These are phyloP conservation scores for Keiferia lycopersicella DNA, from an alignment of 2,888 invertebrate genomes.

Conservation along the genomic window DNA sequence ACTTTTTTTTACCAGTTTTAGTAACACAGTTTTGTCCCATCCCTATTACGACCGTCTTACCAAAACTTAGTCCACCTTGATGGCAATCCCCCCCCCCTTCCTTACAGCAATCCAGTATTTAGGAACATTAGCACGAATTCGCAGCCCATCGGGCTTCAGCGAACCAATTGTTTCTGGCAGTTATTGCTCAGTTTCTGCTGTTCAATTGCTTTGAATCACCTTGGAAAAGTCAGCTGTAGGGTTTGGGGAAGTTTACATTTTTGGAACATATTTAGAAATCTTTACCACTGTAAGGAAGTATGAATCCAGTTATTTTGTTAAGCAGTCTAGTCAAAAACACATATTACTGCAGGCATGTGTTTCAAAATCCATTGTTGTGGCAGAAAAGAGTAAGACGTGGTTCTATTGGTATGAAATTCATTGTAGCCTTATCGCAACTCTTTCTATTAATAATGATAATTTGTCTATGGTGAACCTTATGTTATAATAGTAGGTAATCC, in stretches of 20 bases:
- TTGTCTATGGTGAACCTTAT: no score
- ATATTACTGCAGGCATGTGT: no score
- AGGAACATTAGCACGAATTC: conserved; percentile 46
- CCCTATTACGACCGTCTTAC: conserved; percentile 49
- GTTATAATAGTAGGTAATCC: no score
- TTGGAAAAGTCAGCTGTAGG: not conserved
- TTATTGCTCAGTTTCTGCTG: conserved; percentile 1
- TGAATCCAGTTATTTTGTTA: no score
- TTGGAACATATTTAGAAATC: no score
- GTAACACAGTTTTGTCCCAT: conserved; percentile 30
- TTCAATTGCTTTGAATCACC: conserved; percentile 7
- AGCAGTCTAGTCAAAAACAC: no score
- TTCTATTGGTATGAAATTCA: no score
- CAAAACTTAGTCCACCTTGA: conserved; percentile 68
- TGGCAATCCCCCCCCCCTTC: conserved; percentile 49
- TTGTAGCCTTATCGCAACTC: no score
- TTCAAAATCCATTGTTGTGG: no score
- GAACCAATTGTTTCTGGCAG: conserved; percentile 23
- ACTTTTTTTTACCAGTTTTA: not conserved
- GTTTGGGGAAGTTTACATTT: not conserved
- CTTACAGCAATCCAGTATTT: conserved; percentile 43
- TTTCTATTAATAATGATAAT: no score
- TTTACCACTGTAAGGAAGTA: not conserved
- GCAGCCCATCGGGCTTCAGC: conserved; percentile 10
- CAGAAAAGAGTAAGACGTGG: no score